Base-by-base conservation (phyloP, 1,140 invertebrate species). In the Musca vetustissima region DNA sequence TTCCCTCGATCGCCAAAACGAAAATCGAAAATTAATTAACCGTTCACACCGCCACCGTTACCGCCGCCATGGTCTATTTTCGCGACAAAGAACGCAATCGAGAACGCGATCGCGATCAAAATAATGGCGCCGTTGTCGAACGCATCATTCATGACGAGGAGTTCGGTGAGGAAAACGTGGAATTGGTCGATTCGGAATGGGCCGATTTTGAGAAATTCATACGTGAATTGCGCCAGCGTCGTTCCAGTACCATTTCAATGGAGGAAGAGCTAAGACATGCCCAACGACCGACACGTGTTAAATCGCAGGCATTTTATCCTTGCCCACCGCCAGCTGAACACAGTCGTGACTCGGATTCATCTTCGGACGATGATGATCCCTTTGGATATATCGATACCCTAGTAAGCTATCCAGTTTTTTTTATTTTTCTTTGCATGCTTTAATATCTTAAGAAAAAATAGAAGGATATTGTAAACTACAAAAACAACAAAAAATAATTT, bases 251-350 rank as follows among this genome's bases (percentile, higher is more conserved):
- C 61, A 86, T 85, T 72, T 82, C 88, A 22, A 85, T 86, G 79
- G 83, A 85, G 64, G 86, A 86, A 72, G 84, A 87, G 70, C 83
- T 84, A 69, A 83, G 85, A 59, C 85, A 84, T 50, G 80, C 81
- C 3, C 83, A 83, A 64, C 83, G 83, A 15, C 75, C 78, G 64
- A 74, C 78, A 11, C 81, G 81, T 67, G 70, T 81, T 74, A 84
- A 85, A 13, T 85, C 85, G 15, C 86, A 88, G 80, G 85, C 87
- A 15, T 90, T 90, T 78, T 90, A 90, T 81, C 89, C 89, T 14
- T 89, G 87, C 75, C 88, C 88, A 64, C 86, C 88, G 24, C 85
- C 86, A 4, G 85, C 87, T 49, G 83, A 84, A 21, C 75, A 83
- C 70, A 86, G 88, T 43, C 83, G 83, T 25, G 85, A 85, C 68